phyloP scores from a whole-genome alignment of 1,140 invertebrate species.

The Liolophura sinensis region DNA sequence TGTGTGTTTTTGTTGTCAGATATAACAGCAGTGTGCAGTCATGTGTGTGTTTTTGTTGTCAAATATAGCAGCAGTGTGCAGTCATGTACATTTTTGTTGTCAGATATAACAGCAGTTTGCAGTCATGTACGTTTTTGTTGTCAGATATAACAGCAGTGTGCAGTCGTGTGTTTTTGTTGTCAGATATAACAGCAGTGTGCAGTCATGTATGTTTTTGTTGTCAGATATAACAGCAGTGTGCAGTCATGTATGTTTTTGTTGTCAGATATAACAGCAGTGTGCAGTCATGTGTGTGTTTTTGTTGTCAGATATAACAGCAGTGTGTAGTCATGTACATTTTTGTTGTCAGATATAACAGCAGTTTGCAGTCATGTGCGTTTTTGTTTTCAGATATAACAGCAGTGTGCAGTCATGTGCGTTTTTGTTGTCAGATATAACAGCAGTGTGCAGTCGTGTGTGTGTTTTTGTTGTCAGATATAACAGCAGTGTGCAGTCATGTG shows the following conservation, averaged over 20 bases:
- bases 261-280: constrained; percentile 84
- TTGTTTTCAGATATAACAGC: constrained; percentile 76
- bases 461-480: constrained; percentile 70
- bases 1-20: constrained; percentile 61
- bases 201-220: constrained; percentile 40
- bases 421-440: constrained; percentile 74
- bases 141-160: constrained; percentile 87
- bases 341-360: constrained; percentile 76
- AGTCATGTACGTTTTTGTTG: constrained; percentile 40
- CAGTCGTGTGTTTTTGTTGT: constrained; percentile 44
- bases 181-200: constrained; percentile 87
- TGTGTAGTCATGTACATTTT: constrained; percentile 65
- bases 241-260: constrained; percentile 44
- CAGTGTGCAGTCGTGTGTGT: constrained; percentile 69
- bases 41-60: constrained; percentile 17
- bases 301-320: constrained; percentile 78
- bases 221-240: constrained; percentile 87
- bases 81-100: constrained; percentile 17
- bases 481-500: constrained; percentile 73
- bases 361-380: constrained; percentile 67
- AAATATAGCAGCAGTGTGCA: constrained; percentile 89
- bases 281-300: constrained; percentile 56
- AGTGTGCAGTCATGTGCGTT: constrained; percentile 67
- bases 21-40: constrained; percentile 82
- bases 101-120: constrained; percentile 87